Evolutionary conservation across 2,888 invertebrate species (phyloP).

Genomic region (Meiosimyza platycephala): DNA sequence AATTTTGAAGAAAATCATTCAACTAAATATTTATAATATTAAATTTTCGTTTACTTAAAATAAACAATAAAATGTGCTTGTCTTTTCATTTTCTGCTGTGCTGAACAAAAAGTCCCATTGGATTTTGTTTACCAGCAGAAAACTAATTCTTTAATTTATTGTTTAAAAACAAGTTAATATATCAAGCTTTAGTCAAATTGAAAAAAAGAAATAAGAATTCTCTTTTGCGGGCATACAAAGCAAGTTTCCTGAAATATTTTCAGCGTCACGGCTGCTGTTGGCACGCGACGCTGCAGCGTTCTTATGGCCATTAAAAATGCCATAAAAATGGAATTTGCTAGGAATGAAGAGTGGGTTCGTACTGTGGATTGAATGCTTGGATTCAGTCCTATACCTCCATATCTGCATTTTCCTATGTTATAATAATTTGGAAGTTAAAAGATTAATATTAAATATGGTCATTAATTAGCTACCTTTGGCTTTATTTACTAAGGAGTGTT

Average conservation of each 20-base stretch:
- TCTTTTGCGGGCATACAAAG: neutral
- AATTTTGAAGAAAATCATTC: no score
- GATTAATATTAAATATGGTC: no score
- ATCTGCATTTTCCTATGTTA: slow-evolving; percentile 2
- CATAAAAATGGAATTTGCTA: slow-evolving; percentile 34
- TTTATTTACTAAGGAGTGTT: neutral
- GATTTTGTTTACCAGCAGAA: slow-evolving; percentile 35
- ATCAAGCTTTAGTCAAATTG: slow-evolving; percentile 46
- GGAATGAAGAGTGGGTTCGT: neutral
- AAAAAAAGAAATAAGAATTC: neutral
- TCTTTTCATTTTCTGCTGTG: slow-evolving; percentile 19
- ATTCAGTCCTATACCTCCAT: neutral
- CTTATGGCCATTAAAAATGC: slow-evolving; percentile 28
- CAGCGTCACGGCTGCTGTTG: slow-evolving; percentile 5
- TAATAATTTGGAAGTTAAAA: no score
- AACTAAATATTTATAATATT: no score
- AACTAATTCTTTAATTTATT: slow-evolving; percentile 52
- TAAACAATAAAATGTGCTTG: slow-evolving; percentile 25
- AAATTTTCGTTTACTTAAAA: slow-evolving; percentile 13
- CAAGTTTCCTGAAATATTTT: neutral
- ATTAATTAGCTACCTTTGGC: neutral
- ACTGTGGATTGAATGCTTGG: neutral
- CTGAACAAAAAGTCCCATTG: slow-evolving; percentile 51
- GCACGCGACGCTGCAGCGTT: slow-evolving; percentile 4
- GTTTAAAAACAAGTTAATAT: slow-evolving; percentile 51